Evolutionary conservation across 2,113 vertebrate genomes (phyloP).

Genomic region (Orthonyx spaldingii): DNA sequence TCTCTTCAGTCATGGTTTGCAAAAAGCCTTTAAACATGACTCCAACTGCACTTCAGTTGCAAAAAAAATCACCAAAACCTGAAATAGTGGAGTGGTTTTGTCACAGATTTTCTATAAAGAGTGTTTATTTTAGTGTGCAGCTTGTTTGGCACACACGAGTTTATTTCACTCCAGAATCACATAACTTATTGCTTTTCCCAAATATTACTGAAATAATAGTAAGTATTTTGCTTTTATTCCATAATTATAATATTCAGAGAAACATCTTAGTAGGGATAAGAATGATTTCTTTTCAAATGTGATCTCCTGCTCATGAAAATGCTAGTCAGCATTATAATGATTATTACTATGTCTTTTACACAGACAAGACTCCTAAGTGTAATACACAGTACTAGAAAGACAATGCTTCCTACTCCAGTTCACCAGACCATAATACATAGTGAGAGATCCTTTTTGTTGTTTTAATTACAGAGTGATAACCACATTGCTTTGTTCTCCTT

Average conservation of each 20-base stretch:
- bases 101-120: not conserved
- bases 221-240: not conserved
- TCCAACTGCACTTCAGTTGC: not conserved
- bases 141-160: not conserved
- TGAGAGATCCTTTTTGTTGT: not conserved
- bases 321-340: not conserved
- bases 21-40: not conserved
- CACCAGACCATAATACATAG: not conserved
- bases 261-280: not conserved
- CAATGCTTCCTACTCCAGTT: not conserved
- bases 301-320: not conserved
- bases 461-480: not conserved
- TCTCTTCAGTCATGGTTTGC: not conserved
- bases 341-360: not conserved
- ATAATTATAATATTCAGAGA: not conserved
- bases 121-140: not conserved
- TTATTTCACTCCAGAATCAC: not conserved
- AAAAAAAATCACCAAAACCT: not conserved
- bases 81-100: not conserved
- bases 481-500: not conserved
- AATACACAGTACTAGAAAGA: not conserved
- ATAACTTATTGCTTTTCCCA: not conserved
- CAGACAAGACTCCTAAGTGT: not conserved
- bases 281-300: not conserved
- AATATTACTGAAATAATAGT: not conserved